A percentile compares a stretch with the other conserved stretches of the same genome.
phyloP scores from a whole-genome alignment of 2,888 invertebrate genomes.

The Eurois occulta region DNA sequence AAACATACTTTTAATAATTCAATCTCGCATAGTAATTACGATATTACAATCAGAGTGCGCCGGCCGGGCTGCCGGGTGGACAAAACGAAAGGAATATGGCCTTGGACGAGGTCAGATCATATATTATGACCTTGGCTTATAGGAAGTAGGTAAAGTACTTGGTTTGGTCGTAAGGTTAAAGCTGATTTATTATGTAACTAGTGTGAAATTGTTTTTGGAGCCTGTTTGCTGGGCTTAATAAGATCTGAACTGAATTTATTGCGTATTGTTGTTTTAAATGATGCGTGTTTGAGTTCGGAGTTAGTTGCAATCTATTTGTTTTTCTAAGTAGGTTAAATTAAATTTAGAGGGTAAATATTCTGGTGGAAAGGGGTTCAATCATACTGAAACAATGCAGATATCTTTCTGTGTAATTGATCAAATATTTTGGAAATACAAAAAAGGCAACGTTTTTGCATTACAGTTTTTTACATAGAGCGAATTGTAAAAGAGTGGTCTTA shows the following conservation, averaged over 20 bases:
- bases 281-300: neutral
- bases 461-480: neutral
- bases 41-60: constrained; percentile 15
- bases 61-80: constrained; percentile 10
- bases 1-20: constrained; percentile 29
- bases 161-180: constrained; percentile 53
- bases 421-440: neutral
- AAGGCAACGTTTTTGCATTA: neutral
- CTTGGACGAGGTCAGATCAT: constrained; percentile 63
- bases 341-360: neutral
- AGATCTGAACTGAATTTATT: constrained; percentile 9
- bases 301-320: neutral
- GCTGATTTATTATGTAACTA: constrained; percentile 53
- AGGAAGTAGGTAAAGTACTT: constrained; percentile 60
- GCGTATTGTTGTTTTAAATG: constrained; percentile 23
- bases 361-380: neutral
- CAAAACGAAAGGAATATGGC: constrained; percentile 61
- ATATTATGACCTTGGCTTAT: constrained; percentile 55
- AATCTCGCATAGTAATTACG: constrained; percentile 42
- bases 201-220: constrained; percentile 47
- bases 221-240: constrained; percentile 20
- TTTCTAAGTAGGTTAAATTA: neutral
- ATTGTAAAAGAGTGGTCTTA: neutral
- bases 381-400: neutral
- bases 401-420: neutral